A percentile compares a stretch with the other conserved stretches of the same genome.
Conservation (phyloP, 2,113 vertebrate genomes). For the Tilapia sparmanii region DNA sequence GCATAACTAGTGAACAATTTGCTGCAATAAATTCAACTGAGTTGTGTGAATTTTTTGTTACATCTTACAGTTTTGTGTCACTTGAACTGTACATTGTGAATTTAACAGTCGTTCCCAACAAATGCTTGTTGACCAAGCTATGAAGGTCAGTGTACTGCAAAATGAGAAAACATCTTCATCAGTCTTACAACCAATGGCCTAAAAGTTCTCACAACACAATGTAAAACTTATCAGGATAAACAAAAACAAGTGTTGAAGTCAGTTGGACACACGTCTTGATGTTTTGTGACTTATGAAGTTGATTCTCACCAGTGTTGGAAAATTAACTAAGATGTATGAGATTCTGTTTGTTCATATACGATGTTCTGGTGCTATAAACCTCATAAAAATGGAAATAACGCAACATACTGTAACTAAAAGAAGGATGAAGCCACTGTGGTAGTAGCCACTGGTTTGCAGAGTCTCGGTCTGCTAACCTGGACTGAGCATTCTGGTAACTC, state of each 20-base stretch:
- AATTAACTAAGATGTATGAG: not conserved
- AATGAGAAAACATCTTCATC: not conserved
- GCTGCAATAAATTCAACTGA: not conserved
- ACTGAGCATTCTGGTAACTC: not conserved
- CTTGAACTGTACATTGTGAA: not conserved
- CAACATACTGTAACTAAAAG: not conserved
- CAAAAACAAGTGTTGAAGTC: not conserved
- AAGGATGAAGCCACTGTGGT: not conserved
- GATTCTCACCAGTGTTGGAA: not conserved
- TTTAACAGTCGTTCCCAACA: not conserved
- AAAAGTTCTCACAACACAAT: not conserved
- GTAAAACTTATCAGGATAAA: not conserved
- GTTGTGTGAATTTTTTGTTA: not conserved
- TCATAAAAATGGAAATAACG: not conserved
- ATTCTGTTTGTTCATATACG: not conserved
- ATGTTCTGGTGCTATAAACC: not conserved
- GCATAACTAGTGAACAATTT: not conserved
- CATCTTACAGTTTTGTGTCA: not conserved
- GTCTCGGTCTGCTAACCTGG: fast-evolving
- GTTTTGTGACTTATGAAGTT: not conserved
- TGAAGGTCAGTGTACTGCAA: not conserved
- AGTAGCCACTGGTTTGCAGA: not conserved
- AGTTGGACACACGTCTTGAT: not conserved
- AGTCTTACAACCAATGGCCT: not conserved
- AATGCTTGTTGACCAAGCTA: not conserved